A percentile compares a stretch with the other conserved stretches of the same genome.
These are phyloP conservation scores for Podarcis lilfordi DNA, from an alignment of 2,797 vertebrate genomes.

Conservation along the genomic window DNA sequence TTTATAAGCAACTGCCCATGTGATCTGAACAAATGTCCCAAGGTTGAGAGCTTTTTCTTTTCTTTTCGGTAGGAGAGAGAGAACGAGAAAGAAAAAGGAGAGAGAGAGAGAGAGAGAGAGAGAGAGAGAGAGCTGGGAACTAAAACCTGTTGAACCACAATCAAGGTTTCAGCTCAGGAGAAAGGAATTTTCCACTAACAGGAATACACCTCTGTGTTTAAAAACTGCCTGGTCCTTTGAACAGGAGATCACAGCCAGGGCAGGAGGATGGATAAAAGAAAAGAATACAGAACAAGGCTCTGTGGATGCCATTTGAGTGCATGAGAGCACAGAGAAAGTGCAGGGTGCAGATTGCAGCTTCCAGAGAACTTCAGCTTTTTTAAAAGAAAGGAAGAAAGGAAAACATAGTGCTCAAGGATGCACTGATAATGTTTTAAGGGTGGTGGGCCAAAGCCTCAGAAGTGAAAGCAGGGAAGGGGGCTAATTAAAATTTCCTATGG, in stretches of 20 bases:
- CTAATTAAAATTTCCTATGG: neutral
- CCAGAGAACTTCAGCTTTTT: neutral
- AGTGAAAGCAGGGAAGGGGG: neutral
- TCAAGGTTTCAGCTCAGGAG: neutral
- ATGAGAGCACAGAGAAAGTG: neutral
- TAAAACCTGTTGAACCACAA: constrained; percentile 71
- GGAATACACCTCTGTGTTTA: constrained; percentile 22
- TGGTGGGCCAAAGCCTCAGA: neutral
- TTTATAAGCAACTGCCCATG: constrained; percentile 68
- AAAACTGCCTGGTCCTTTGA: neutral
- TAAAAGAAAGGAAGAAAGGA: neutral
- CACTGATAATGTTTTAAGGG: neutral
- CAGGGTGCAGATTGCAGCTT: neutral
- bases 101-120: constrained; percentile 5
- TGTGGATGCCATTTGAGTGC: neutral
- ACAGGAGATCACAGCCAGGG: neutral
- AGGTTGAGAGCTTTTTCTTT: constrained; percentile 47
- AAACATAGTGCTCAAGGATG: neutral
- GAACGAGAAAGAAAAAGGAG: neutral
- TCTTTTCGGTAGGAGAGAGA: constrained; percentile 59
- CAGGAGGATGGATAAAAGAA: neutral
- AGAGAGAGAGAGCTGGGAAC: constrained; percentile 41
- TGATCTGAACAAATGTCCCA: constrained; percentile 71
- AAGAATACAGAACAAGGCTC: neutral
- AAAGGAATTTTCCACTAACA: constrained; percentile 73